Percentiles rank a stretch among this genome's conserved stretches.
These are phyloP conservation scores for Hyla sarda DNA, from an alignment of 2,113 vertebrate genomes.

Conservation along the genomic window DNA sequence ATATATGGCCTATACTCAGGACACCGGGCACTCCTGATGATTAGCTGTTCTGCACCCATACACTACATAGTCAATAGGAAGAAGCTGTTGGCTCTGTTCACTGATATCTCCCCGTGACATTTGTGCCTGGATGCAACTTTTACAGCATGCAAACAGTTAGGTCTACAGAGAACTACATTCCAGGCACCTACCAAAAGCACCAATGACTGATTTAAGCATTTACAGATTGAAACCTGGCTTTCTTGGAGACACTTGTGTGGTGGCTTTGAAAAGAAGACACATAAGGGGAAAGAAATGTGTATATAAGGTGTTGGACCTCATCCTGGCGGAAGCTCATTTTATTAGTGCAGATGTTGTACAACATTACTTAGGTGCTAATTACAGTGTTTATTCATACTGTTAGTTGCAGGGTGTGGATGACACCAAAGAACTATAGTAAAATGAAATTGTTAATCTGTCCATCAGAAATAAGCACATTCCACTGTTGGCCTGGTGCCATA, in stretches of 20 bases:
- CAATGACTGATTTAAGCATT: background rate
- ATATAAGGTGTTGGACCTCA: background rate
- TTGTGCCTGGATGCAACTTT: background rate
- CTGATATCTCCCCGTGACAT: background rate
- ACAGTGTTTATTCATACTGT: background rate
- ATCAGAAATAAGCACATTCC: constrained; percentile 6
- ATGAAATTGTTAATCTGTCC: constrained; percentile 11
- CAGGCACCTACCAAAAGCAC: background rate
- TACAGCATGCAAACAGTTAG: background rate
- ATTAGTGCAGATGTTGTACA: constrained; percentile 31
- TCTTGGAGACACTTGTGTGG: background rate
- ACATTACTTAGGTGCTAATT: constrained; percentile 17
- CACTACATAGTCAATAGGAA: too few species aligned
- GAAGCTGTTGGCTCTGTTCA: too few species aligned
- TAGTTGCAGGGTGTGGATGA: background rate
- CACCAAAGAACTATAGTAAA: background rate
- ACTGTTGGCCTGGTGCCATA: background rate
- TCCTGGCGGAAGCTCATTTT: constrained; percentile 27
- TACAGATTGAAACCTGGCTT: background rate
- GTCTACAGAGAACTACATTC: background rate
- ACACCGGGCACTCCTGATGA: too few species aligned
- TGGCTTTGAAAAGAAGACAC: constrained; percentile 14
- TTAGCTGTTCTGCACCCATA: too few species aligned
- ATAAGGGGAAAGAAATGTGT: constrained; percentile 13
- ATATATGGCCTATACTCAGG: too few species aligned